phyloP scores from a whole-genome alignment of 1,140 invertebrate genomes.

The Streblospio benedicti region DNA sequence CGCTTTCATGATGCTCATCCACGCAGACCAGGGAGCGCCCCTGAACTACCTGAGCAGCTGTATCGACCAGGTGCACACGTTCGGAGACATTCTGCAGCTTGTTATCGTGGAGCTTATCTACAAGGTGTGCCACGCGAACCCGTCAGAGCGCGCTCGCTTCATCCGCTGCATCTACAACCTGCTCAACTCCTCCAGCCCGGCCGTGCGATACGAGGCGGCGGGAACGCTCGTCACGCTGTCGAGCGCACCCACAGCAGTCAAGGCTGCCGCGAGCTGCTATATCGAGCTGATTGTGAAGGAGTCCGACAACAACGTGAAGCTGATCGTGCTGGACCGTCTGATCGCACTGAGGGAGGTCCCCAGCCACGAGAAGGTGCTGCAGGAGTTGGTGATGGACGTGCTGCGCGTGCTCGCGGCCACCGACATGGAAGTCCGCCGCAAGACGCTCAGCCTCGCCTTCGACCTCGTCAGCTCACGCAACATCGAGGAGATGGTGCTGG shows the following conservation, averaged over 20 bases:
- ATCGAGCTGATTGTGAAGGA: conserved; percentile 98
- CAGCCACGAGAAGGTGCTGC: conserved; percentile 78
- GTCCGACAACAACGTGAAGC: conserved; percentile 99
- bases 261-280: conserved; percentile 93
- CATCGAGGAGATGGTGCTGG: conserved; percentile 90
- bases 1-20: conserved; percentile 96
- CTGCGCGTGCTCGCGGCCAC: conserved; percentile 83
- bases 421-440: conserved; percentile 82
- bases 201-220: conserved; percentile 96
- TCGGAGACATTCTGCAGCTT: conserved; percentile 95
- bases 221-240: conserved; percentile 99
- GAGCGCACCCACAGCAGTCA: conserved; percentile 90
- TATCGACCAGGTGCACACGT: conserved; percentile 74
- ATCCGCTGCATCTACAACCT: conserved; percentile 96
- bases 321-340: conserved; percentile 92
- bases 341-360: conserved; percentile 69
- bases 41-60: conserved; percentile 86
- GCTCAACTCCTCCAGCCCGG: conserved; percentile 88
- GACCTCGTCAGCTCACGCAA: conserved; percentile 88
- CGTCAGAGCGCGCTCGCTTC: conserved; percentile 88
- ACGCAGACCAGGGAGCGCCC: conserved; percentile 81
- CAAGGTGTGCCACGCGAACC: conserved; percentile 96
- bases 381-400: conserved; percentile 96
- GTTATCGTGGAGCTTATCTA: conserved; percentile 99
- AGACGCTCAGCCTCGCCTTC: conserved; percentile 74